A percentile compares a stretch with the other conserved stretches of the same genome.
phyloP scores from a whole-genome alignment of 1,140 invertebrate species.

The Anastatus disparis region DNA sequence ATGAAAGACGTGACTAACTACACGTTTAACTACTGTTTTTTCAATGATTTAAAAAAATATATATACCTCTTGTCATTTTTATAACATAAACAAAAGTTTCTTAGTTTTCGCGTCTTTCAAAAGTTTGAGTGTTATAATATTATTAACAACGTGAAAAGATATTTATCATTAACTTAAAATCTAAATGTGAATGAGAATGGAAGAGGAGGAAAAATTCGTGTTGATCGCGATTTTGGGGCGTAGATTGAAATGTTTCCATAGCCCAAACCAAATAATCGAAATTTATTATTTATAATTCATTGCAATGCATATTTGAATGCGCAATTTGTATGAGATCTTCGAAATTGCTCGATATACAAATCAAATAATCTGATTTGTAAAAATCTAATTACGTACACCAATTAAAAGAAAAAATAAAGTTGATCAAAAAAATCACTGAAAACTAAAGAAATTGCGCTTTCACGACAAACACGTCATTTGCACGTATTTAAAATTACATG shows the following conservation, averaged over 20 bases:
- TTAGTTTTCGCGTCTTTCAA: not conserved
- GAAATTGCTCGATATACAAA: constrained; percentile 5
- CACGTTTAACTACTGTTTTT: constrained; percentile 3
- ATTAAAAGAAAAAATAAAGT: too few relatives aligned
- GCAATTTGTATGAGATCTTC: constrained; percentile 8
- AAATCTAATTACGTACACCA: too few relatives aligned
- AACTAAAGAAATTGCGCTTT: not conserved
- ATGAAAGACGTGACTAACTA: too few relatives aligned
- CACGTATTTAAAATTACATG: not conserved
- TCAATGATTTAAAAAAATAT: too few relatives aligned
- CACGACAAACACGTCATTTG: not conserved
- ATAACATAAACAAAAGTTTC: not conserved
- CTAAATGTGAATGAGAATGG: not conserved
- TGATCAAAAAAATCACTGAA: too few relatives aligned
- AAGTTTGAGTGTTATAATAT: too few relatives aligned
- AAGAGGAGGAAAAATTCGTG: not conserved
- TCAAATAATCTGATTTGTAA: too few relatives aligned
- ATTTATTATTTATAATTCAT: constrained; percentile 10
- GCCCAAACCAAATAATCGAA: not conserved
- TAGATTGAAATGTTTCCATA: not conserved
- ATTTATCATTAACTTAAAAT: not conserved
- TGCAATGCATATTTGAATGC: not conserved
- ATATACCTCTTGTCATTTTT: too few relatives aligned
- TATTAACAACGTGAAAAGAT: too few relatives aligned
- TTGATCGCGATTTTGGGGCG: constrained; percentile 24